Conservation (phyloP, 2,888 invertebrate species). For the Drosophila bunnanda region DNA sequence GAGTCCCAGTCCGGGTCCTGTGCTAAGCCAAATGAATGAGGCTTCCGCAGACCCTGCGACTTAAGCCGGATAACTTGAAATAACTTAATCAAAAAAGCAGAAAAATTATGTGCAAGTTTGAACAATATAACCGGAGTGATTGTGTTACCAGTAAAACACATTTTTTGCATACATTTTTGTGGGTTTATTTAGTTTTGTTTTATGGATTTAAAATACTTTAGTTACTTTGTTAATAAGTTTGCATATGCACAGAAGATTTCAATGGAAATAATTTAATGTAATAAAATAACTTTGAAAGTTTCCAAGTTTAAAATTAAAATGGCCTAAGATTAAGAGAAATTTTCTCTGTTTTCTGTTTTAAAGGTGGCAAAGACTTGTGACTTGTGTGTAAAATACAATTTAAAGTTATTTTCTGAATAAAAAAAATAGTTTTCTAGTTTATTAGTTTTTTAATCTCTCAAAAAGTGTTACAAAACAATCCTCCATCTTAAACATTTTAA, state of each 20-base stretch:
- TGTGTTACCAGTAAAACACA: not conserved
- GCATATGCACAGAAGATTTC: not conserved
- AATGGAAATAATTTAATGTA: not conserved
- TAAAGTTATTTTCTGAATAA: not conserved
- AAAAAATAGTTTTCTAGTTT: not conserved
- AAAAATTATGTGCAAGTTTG: slow-evolving; percentile 1
- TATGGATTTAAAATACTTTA: not conserved
- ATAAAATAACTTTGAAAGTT: not conserved
- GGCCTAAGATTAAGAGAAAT: not conserved
- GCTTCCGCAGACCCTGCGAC: not conserved
- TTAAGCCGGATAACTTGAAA: slow-evolving; percentile 5
- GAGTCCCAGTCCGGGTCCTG: not conserved
- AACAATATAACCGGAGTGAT: not conserved
- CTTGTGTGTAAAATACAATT: not conserved
- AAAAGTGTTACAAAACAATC: too few species aligned
- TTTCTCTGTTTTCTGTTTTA: not conserved
- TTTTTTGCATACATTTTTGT: not conserved
- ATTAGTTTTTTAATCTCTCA: too few species aligned
- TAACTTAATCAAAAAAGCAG: not conserved
- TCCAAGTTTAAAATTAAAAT: not conserved
- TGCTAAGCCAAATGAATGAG: slow-evolving; percentile 5
- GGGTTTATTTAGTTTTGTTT: not conserved
- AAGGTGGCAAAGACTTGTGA: not conserved
- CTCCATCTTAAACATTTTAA: too few species aligned
- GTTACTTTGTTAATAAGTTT: not conserved